These are phyloP conservation scores for Pseudococcus longispinus DNA, from an alignment of 2,888 invertebrate species.

Conservation along the genomic window DNA sequence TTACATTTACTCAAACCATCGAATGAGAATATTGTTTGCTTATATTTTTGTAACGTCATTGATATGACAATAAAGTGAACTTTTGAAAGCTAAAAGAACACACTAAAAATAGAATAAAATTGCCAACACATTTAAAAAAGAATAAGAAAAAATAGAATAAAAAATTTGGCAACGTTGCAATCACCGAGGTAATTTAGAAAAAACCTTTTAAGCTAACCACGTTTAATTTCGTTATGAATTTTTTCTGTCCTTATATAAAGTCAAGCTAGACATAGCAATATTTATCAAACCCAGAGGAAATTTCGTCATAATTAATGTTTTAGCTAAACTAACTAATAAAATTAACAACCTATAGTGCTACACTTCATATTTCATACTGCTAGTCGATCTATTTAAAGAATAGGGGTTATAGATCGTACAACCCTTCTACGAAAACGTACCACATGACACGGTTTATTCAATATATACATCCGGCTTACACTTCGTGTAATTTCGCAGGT, in stretches of 20 bases:
- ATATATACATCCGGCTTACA: background rate
- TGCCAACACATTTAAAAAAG: background rate
- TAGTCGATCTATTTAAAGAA: no score
- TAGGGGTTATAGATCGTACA: background rate
- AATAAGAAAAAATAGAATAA: background rate
- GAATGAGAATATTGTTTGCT: no score
- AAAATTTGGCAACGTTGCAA: background rate
- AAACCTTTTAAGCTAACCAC: background rate
- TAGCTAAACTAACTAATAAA: background rate
- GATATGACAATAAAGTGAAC: background rate
- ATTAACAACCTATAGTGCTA: background rate
- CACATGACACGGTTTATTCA: background rate
- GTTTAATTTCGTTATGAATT: background rate
- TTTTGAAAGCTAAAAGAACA: background rate
- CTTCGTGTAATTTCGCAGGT: slow-evolving; percentile 66
- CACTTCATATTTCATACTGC: no score
- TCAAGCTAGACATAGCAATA: background rate
- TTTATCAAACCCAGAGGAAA: background rate
- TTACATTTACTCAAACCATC: background rate
- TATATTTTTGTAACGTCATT: background rate
- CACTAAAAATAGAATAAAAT: background rate
- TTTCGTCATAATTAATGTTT: background rate
- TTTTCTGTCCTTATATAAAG: background rate
- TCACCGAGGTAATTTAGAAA: background rate
- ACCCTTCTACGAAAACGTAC: background rate